Evolutionary conservation across 2,113 vertebrate genomes (phyloP).

Genomic region (Stigmatopora argus): DNA sequence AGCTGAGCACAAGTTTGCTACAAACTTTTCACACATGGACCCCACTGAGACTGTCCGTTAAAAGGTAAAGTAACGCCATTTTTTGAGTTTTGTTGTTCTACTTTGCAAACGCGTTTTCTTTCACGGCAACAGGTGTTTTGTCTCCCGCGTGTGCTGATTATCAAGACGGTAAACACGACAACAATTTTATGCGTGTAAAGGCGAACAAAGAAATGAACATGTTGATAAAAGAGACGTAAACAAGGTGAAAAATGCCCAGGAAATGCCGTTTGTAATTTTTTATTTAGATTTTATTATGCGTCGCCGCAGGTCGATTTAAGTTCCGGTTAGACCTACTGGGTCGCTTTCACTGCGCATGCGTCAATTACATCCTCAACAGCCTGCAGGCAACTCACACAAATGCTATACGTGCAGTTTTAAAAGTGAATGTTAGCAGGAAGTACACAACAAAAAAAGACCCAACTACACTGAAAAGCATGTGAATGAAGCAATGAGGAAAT

Average conservation of each 20-base stretch:
- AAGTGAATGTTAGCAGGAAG: background rate
- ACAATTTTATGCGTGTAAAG: background rate
- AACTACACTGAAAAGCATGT: background rate
- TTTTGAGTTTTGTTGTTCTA: background rate
- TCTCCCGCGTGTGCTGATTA: slow-evolving; percentile 31
- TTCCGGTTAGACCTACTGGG: background rate
- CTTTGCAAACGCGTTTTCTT: background rate
- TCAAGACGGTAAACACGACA: background rate
- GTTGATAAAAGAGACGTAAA: background rate
- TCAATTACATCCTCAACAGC: background rate
- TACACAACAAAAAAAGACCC: background rate
- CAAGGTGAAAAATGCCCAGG: background rate
- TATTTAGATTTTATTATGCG: background rate
- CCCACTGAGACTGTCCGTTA: slow-evolving; percentile 17
- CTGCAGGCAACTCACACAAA: background rate
- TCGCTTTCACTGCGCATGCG: background rate
- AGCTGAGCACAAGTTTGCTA: slow-evolving; percentile 21
- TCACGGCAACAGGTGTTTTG: slow-evolving; percentile 47
- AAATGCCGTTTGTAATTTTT: background rate
- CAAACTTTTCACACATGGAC: slow-evolving; percentile 37
- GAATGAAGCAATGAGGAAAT: background rate
- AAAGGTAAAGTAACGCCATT: slow-evolving; percentile 29
- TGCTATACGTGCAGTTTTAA: background rate
- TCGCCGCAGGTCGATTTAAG: background rate
- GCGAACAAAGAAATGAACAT: background rate